Percentiles rank a stretch among this genome's conserved stretches.
Evolutionary conservation across 2,113 vertebrate genomes (phyloP).

Genomic region (Albula goreensis): DNA sequence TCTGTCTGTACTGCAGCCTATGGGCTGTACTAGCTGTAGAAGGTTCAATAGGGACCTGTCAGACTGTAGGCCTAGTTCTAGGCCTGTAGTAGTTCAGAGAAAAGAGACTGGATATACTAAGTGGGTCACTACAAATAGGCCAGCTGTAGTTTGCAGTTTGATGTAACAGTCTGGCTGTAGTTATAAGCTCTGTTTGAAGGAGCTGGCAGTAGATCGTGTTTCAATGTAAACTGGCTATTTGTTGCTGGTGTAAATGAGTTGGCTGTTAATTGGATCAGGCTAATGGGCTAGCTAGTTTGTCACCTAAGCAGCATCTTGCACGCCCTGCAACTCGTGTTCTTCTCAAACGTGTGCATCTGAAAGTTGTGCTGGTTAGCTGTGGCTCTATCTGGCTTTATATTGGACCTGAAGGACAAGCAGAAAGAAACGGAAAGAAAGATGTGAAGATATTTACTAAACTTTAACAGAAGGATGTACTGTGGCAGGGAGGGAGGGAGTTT

Average conservation of each 20-base stretch:
- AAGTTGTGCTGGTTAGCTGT: constrained; percentile 94
- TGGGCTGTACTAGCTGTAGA: too few relatives aligned
- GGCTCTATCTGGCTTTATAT: constrained; percentile 95
- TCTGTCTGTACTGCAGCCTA: background rate
- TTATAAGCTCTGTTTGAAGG: too few relatives aligned
- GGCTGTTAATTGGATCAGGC: too few relatives aligned
- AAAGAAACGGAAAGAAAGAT: background rate
- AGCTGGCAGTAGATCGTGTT: too few relatives aligned
- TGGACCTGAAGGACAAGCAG: constrained; percentile 75
- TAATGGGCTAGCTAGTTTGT: constrained; percentile 12
- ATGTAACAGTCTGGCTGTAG: too few relatives aligned
- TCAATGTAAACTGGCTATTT: background rate
- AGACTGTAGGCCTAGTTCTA: background rate
- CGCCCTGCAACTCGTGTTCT: constrained; percentile 91
- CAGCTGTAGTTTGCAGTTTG: too few relatives aligned
- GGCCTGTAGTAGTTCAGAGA: background rate
- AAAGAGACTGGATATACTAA: background rate
- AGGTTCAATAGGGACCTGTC: background rate
- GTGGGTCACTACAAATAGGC: too few relatives aligned
- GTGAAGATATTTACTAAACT: background rate
- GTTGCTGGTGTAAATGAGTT: background rate
- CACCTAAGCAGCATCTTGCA: constrained; percentile 96
- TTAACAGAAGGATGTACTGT: background rate
- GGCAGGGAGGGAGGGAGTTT: too few relatives aligned
- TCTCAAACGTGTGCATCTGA: constrained; percentile 97